Conservation (phyloP, 1,140 invertebrate genomes). For the Metaphire vulgaris region DNA sequence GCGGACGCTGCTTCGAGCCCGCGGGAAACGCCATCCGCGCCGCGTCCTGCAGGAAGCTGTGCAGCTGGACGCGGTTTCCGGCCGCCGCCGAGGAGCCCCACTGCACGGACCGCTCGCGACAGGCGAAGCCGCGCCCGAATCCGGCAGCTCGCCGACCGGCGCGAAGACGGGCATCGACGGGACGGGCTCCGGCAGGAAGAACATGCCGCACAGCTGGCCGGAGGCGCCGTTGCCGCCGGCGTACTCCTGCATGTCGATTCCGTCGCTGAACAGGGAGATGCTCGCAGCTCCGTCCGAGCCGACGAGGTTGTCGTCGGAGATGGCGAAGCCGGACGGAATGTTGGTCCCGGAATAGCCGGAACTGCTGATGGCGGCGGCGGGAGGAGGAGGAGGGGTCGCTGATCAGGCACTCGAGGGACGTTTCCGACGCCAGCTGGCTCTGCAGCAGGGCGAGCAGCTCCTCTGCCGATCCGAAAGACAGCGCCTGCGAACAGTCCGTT, state of each 20-base stretch:
- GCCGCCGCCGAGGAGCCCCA: no score
- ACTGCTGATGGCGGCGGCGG: background rate
- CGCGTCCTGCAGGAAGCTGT: no score
- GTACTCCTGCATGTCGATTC: background rate
- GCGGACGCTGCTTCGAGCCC: no score
- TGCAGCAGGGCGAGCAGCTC: background rate
- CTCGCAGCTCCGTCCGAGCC: no score
- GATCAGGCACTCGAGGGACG: background rate
- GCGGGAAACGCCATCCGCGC: no score
- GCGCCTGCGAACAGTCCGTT: background rate
- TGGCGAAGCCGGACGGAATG: background rate
- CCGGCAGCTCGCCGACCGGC: background rate
- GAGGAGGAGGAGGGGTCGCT: background rate
- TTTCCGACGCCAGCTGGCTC: background rate
- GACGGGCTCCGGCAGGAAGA: background rate
- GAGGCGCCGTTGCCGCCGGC: background rate
- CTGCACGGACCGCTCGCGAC: no score
- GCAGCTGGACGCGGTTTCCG: no score
- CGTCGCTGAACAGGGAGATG: background rate
- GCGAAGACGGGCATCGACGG: background rate
- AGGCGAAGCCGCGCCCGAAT: no score
- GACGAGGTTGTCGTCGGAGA: background rate
- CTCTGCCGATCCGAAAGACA: background rate
- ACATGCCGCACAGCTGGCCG: background rate
- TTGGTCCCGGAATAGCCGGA: background rate